These are phyloP conservation scores for Belgica antarctica DNA, from an alignment of 2,888 invertebrate species.

Conservation along the genomic window DNA sequence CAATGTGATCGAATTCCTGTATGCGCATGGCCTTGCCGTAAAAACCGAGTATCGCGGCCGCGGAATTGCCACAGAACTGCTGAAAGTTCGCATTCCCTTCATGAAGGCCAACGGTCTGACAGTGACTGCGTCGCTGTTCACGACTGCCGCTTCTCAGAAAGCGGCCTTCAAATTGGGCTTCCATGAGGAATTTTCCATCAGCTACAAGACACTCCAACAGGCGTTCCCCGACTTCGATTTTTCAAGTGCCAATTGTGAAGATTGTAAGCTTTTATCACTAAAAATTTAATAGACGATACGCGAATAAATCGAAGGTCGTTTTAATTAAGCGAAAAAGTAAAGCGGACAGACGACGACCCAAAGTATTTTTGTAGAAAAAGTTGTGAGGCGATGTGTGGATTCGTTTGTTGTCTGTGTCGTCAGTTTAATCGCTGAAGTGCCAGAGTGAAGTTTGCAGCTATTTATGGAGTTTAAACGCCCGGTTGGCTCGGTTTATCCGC, in stretches of 20 bases:
- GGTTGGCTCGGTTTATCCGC: neutral
- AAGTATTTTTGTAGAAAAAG: no score
- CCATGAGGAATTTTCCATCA: neutral
- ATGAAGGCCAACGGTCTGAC: neutral
- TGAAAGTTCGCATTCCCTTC: neutral
- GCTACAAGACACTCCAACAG: neutral
- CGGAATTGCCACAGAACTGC: constrained; percentile 40
- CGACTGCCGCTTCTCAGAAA: constrained; percentile 5
- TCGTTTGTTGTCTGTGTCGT: no score
- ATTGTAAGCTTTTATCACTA: neutral
- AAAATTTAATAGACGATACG: neutral
- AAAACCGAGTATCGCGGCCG: constrained; percentile 24
- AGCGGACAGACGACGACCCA: neutral
- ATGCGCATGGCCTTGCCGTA: constrained; percentile 16
- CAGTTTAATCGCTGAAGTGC: no score
- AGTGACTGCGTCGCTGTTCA: constrained; percentile 21
- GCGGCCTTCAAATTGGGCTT: neutral
- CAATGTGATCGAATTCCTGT: constrained; percentile 3
- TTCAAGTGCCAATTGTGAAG: constrained; percentile 2
- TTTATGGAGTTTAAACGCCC: neutral
- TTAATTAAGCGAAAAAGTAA: neutral
- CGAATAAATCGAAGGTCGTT: neutral
- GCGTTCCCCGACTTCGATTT: neutral
- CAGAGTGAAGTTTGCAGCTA: no score
- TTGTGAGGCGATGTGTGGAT: no score